These are phyloP conservation scores for Enteromius treurensis DNA, from an alignment of 2,797 vertebrate species.

Conservation along the genomic window DNA sequence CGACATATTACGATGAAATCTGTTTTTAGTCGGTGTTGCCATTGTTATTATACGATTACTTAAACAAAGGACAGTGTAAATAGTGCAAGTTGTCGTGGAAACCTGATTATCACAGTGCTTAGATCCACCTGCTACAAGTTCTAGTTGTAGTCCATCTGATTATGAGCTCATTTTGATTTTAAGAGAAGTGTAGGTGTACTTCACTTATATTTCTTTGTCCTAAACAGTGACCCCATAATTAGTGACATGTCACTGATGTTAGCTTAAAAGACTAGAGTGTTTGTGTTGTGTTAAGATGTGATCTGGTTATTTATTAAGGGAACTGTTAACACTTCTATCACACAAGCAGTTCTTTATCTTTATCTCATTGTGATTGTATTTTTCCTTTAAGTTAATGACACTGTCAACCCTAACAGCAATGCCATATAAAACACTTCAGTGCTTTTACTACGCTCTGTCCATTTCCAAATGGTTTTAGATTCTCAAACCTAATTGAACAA, in stretches of 20 bases:
- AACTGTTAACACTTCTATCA: neutral
- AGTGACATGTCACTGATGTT: neutral
- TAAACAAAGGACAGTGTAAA: slow-evolving; percentile 39
- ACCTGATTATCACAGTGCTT: neutral
- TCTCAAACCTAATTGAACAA: neutral
- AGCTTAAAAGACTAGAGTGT: neutral
- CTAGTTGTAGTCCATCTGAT: neutral
- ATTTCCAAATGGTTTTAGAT: neutral
- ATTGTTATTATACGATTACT: neutral
- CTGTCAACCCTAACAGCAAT: neutral
- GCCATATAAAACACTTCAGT: neutral
- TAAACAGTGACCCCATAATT: neutral
- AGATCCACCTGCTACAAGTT: slow-evolving; percentile 1
- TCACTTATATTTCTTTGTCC: neutral
- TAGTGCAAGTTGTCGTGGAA: slow-evolving; percentile 19
- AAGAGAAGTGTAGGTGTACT: neutral
- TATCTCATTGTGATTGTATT: neutral
- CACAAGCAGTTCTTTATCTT: slow-evolving; percentile 7
- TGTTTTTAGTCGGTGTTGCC: neutral
- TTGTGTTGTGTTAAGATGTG: neutral
- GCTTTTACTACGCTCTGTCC: neutral
- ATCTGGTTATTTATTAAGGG: neutral
- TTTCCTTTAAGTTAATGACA: neutral
- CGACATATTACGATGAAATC: neutral
- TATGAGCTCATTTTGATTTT: neutral